Base-by-base conservation (phyloP, 2,888 invertebrate genomes). In the Noctua janthe region DNA sequence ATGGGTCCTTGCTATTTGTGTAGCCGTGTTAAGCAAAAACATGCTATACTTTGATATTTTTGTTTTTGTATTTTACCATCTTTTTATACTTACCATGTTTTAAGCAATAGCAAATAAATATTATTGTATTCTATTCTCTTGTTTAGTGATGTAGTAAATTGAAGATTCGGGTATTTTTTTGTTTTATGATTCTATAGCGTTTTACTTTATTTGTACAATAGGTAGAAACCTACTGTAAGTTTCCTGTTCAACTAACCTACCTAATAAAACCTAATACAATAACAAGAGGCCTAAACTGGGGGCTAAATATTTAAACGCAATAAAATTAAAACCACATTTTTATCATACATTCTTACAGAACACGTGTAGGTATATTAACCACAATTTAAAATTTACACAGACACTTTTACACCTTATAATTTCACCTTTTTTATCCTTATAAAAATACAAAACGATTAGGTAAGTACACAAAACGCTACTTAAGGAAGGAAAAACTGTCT, bases 401-500 rank as follows among this genome's bases (percentile, higher is more conserved):
- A 5, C 20, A 15, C 23, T 54, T 6, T 20, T 15, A 23, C 35
- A 39, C 51, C 51, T 54, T 0, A 35, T n/a, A n/a, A 62, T 64
- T 69, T 49, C 8, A 47, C 8, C n/a, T 73, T 59, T n/a, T 3
- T 23, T 54, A 59, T 74, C 62, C 29, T 67, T 29, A 23, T 51
- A 71, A 62, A 62, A 29, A 47, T 10, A 17, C 0, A 23, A 29
- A 51, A 54, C 20, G 54, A 54, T 20, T 54, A 54, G 8, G 49
- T 51, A 47, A 1, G 11, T 54, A 54, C 8, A 54, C 54, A 54
- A 54, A 54, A 20, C 17, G 64, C 8, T 29, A 29, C 29, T 29
- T 29, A 62, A 79, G 47, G 66, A 72, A 80, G 66, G 67, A 62
- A 54, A 80, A 59, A 69, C 8, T 49, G 67, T 23, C 43, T 23